These are phyloP conservation scores for Brachyrhaphis roseni DNA, from an alignment of 2,797 vertebrate genomes.

Conservation along the genomic window DNA sequence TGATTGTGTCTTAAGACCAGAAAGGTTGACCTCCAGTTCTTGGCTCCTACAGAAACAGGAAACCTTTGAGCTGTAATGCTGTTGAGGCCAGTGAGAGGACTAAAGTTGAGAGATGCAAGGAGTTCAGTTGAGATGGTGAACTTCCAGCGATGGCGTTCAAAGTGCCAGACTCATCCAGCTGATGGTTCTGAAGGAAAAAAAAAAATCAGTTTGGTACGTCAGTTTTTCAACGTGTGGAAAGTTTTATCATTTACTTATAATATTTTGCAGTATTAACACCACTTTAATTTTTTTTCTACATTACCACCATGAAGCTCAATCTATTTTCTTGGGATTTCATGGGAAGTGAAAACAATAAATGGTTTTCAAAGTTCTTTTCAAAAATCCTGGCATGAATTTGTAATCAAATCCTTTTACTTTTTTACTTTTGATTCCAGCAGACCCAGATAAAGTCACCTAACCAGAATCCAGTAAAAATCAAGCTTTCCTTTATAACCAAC, in stretches of 20 bases:
- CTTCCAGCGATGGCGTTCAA: conserved; percentile 75
- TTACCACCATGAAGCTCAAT: neutral
- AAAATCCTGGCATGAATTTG: neutral
- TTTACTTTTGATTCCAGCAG: neutral
- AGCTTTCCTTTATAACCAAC: neutral
- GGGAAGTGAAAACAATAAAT: neutral
- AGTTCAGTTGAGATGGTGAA: conserved; percentile 44
- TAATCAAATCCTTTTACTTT: neutral
- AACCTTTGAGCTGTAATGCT: neutral
- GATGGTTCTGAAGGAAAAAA: conserved; percentile 67
- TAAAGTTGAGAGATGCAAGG: conserved; percentile 32
- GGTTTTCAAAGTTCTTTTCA: neutral
- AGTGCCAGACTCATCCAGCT: conserved; percentile 68
- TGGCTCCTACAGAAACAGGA: conserved; percentile 49
- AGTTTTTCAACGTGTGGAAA: neutral
- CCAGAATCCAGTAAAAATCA: neutral
- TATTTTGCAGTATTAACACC: neutral
- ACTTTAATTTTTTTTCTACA: neutral
- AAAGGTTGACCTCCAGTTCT: conserved; percentile 3
- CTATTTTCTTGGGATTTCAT: neutral
- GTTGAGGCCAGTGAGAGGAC: conserved; percentile 52
- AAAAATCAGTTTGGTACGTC: conserved; percentile 4
- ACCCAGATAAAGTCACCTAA: neutral
- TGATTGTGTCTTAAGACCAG: conserved; percentile 23
- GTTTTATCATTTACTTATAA: neutral